Conservation (phyloP, 2,113 vertebrate species). For the Callaeas wilsoni region DNA sequence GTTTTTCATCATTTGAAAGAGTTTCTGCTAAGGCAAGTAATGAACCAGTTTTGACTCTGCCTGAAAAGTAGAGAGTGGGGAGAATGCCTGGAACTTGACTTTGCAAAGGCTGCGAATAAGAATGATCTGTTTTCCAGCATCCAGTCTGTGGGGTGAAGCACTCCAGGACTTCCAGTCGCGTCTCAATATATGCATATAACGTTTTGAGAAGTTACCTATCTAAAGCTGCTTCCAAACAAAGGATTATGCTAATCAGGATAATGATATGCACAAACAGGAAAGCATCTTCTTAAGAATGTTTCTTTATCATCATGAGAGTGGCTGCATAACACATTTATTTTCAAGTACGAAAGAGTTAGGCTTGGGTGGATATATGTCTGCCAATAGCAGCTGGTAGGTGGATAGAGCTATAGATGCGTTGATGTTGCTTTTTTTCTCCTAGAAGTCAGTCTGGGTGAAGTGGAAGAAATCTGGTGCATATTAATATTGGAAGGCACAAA, state of each 20-base stretch:
- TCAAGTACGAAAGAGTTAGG: background rate
- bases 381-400: background rate
- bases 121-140: background rate
- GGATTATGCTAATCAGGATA: background rate
- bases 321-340: background rate
- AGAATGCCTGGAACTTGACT: background rate
- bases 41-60: background rate
- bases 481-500: background rate
- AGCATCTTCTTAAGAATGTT: background rate
- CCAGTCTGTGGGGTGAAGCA: background rate
- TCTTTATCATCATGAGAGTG: background rate
- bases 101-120: background rate
- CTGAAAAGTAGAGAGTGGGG: background rate
- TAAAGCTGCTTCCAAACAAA: background rate
- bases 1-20: background rate
- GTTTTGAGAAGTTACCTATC: background rate
- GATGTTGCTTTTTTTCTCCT: background rate
- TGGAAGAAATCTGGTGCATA: background rate
- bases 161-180: background rate
- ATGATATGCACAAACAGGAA: background rate
- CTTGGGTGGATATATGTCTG: background rate
- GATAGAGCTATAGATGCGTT: background rate
- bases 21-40: background rate
- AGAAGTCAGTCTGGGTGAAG: background rate
- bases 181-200: fast-evolving